Conservation (phyloP, 30 jellyfish, hydroid and myxozoan genomes). For the Turritopsis dohrnii region DNA sequence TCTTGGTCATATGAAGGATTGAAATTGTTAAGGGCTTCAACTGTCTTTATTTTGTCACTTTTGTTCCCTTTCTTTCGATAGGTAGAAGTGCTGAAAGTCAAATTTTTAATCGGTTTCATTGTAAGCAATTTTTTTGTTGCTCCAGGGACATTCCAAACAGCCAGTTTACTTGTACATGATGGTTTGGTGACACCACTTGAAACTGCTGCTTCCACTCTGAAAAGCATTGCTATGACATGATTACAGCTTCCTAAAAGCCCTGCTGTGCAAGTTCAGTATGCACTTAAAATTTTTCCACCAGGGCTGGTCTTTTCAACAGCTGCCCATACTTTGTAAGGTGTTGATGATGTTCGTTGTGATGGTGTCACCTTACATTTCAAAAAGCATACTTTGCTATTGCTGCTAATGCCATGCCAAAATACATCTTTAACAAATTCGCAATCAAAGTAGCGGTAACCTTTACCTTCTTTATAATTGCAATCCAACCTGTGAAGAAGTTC, state of each 20-base stretch:
- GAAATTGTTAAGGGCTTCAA: no score
- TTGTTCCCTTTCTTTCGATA: not conserved
- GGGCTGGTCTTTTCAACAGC: slow-evolving; percentile 17
- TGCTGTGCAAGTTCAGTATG: slow-evolving; percentile 9
- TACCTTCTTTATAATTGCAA: slow-evolving; percentile 45
- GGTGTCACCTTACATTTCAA: slow-evolving; percentile 31
- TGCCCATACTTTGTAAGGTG: slow-evolving; percentile 43
- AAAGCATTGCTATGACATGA: no score
- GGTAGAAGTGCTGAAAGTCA: not conserved
- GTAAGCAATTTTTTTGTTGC: not conserved
- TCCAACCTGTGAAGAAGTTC: slow-evolving; percentile 38
- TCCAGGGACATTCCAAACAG: slow-evolving; percentile 1
- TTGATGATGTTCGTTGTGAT: slow-evolving; percentile 35
- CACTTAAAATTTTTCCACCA: slow-evolving; percentile 26
- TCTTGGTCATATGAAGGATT: not conserved
- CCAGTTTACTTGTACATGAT: slow-evolving; percentile 1
- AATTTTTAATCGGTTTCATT: not conserved
- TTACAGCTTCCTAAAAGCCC: no score
- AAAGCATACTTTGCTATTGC: slow-evolving; percentile 7
- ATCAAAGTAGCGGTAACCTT: slow-evolving; percentile 38
- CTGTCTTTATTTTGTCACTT: not conserved
- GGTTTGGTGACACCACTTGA: no score
- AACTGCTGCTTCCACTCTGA: no score
- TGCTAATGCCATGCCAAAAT: slow-evolving; percentile 10
- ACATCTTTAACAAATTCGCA: slow-evolving; percentile 31